phyloP scores from a whole-genome alignment of 2,113 vertebrate genomes.

The Recurvirostra avosetta region DNA sequence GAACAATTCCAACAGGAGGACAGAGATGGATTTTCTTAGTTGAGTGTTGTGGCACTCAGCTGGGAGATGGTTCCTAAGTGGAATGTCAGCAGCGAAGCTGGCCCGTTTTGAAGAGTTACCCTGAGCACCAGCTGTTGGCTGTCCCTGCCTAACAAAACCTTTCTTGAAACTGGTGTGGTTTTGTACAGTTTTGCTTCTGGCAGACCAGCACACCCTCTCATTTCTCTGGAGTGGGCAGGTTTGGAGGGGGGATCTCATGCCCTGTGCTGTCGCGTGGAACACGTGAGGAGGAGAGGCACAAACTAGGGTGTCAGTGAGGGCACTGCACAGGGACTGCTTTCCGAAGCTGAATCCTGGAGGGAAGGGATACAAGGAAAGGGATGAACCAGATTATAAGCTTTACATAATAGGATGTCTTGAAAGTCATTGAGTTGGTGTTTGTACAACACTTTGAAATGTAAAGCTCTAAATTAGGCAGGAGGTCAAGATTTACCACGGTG shows the following conservation, averaged over 20 bases:
- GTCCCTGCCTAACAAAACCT: background rate
- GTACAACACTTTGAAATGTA: background rate
- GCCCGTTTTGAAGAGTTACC: background rate
- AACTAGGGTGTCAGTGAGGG: accelerated
- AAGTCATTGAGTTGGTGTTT: background rate
- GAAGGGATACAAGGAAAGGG: accelerated
- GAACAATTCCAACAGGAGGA: background rate
- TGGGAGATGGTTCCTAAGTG: background rate
- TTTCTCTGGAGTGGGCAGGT: background rate
- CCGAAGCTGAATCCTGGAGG: background rate
- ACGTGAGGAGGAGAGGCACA: background rate
- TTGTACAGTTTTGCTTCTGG: background rate
- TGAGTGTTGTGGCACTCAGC: background rate
- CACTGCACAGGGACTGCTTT: background rate
- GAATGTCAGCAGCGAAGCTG: background rate
- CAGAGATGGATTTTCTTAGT: background rate
- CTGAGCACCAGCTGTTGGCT: background rate
- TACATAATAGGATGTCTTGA: background rate
- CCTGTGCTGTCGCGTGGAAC: background rate
- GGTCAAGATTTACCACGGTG: background rate
- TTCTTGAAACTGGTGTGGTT: background rate
- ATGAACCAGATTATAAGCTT: background rate
- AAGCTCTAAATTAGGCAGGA: background rate
- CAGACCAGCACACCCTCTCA: background rate
- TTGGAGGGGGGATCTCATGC: background rate